phyloP scores from a whole-genome alignment of 2,888 invertebrate species.

The Agrypnus murinus region DNA sequence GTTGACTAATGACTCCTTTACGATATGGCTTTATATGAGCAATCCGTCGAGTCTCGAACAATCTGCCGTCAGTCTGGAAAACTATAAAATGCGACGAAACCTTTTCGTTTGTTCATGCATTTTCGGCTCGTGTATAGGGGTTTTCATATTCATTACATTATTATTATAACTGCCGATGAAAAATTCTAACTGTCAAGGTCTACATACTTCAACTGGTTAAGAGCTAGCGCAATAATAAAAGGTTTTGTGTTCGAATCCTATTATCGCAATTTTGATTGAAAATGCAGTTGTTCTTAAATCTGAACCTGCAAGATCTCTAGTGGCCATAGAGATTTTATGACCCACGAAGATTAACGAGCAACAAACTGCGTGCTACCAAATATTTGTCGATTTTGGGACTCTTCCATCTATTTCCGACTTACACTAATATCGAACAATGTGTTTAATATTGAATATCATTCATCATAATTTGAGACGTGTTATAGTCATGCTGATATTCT shows the following conservation, averaged over 20 bases:
- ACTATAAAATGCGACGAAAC: no score
- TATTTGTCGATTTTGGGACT: constrained; percentile 48
- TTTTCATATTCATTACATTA: no score
- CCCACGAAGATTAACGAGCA: constrained; percentile 30
- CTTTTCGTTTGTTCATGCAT: no score
- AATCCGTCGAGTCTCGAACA: no score
- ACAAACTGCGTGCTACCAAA: constrained; percentile 8
- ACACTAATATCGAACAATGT: constrained; percentile 46
- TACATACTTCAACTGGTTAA: constrained; percentile 36
- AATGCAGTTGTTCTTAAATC: constrained; percentile 16
- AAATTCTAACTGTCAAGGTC: constrained; percentile 34
- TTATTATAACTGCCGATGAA: constrained; percentile 24
- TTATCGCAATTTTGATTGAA: constrained; percentile 15
- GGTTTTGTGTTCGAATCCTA: constrained; percentile 31
- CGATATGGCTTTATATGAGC: no score
- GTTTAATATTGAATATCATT: constrained; percentile 5
- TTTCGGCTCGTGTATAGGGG: no score
- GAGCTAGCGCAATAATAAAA: constrained; percentile 30
- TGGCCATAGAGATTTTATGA: constrained; percentile 6
- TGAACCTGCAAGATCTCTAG: neutral
- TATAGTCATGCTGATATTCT: constrained; percentile 1
- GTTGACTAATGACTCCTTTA: no score
- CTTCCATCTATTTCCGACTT: constrained; percentile 50
- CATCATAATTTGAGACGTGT: constrained; percentile 1
- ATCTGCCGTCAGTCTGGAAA: no score